Evolutionary conservation across 1,140 invertebrate genomes (phyloP), one percentile per base, ranked within the genome.

Genomic region (Aphis gossypii): DNA sequence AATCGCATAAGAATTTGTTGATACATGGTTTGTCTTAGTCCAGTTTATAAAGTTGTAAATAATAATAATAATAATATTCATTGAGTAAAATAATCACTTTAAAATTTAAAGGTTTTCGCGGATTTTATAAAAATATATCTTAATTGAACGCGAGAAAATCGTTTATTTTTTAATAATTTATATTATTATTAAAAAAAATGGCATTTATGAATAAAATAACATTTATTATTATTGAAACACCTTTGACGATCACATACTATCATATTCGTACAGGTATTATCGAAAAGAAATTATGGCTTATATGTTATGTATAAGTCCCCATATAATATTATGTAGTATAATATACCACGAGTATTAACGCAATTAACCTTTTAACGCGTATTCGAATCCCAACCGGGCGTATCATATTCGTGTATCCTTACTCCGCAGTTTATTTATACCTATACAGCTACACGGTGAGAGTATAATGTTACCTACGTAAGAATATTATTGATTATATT

Each of bases 401-500:
- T 76, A 76, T 76, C 60, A 76, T 76, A 76, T 76, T 76, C 30
- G 11, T 18, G 4, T 68, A 68, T 68, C 60, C 60, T n/a, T 76
- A n/a, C 30, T 35, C 60, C 60, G 60, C n/a, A 35, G 60, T 68
- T 2, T 56, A 56, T 56, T 41, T 68, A 30, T 76, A n/a, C 60
- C 14, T n/a, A 14, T 76, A n/a, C 60, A 76, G 60, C 60, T 76
- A n/a, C 18, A 76, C 60, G n/a, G 1, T 76, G 60, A 6, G 60
- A 76, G 60, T 76, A n/a, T 76, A 76, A 76, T n/a, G n/a, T 76
- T 76, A 76, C 60, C 60, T n/a, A 4, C 14, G n/a, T 76, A 76
- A 76, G 60, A 76, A 76, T 76, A 76, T n/a, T 76, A 76, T 76
- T 76, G 60, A n/a, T 76, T 76, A 76, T 76, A 76, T 18, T n/a